phyloP scores from a whole-genome alignment of 1,140 invertebrate species.

The Drosophila willistoni region DNA sequence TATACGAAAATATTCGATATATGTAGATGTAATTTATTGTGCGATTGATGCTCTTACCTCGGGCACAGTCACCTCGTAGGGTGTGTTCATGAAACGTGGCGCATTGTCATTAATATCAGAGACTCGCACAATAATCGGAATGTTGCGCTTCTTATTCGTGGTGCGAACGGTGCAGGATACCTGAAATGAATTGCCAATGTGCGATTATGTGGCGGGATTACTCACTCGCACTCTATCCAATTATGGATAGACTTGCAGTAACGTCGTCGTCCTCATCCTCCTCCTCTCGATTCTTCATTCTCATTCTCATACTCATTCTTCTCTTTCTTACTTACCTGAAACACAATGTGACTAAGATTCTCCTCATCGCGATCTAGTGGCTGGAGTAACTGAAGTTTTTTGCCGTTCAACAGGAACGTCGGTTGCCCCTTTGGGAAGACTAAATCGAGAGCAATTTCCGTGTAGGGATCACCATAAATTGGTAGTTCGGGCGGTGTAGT shows the following conservation, averaged over 20 bases:
- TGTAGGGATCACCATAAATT: slow-evolving; percentile 91
- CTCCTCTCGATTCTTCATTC: background rate
- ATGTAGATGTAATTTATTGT: slow-evolving; percentile 28
- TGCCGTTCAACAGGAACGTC: slow-evolving; percentile 92
- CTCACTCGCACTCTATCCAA: slow-evolving; percentile 16
- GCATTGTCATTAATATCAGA: slow-evolving; percentile 96
- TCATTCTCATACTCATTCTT: too few species aligned
- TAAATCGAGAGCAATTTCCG: slow-evolving; percentile 91
- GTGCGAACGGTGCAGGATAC: slow-evolving; percentile 90
- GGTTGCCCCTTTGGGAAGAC: slow-evolving; percentile 90
- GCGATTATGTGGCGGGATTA: background rate
- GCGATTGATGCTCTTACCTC: slow-evolving; percentile 86
- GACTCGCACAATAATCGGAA: slow-evolving; percentile 94
- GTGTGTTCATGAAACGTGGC: slow-evolving; percentile 90
- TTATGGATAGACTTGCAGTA: slow-evolving; percentile 3
- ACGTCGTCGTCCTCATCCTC: background rate
- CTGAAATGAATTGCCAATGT: slow-evolving; percentile 84
- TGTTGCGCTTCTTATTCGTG: slow-evolving; percentile 90
- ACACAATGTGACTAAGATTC: slow-evolving; percentile 93
- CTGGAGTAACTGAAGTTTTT: slow-evolving; percentile 89
- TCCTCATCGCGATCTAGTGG: slow-evolving; percentile 93
- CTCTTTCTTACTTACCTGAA: slow-evolving; percentile 87
- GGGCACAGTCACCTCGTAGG: slow-evolving; percentile 92
- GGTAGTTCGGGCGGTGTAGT: slow-evolving; percentile 91
- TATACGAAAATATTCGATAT: background rate